Conservation (phyloP, 2,113 vertebrate species). For the human region DNA sequence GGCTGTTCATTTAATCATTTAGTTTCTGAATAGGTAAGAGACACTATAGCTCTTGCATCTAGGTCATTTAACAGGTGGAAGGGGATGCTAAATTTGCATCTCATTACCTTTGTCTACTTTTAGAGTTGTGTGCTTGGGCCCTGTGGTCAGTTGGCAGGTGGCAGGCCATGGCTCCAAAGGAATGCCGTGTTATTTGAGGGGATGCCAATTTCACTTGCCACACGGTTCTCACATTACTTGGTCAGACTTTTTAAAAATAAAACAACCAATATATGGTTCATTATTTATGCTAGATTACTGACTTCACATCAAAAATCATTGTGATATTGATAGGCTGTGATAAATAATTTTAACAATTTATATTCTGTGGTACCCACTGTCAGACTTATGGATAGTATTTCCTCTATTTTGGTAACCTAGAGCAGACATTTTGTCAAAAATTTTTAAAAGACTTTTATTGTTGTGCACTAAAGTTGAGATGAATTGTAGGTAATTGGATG, state of each 20-base stretch:
- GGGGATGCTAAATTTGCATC: slow-evolving; percentile 63
- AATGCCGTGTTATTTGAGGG: slow-evolving; percentile 58
- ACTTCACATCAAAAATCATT: slow-evolving; percentile 38
- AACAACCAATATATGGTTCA: slow-evolving; percentile 38
- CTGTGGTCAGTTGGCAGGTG: slow-evolving; percentile 70
- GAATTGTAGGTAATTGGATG: slow-evolving; percentile 74
- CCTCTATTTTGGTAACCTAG: background rate
- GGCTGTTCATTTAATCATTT: background rate
- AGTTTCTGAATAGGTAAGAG: slow-evolving; percentile 1
- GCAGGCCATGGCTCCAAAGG: background rate
- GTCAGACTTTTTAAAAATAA: slow-evolving; percentile 21
- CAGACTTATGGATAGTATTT: slow-evolving; percentile 16
- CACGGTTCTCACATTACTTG: background rate
- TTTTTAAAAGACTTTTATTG: slow-evolving; percentile 60
- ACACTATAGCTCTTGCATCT: slow-evolving; percentile 50
- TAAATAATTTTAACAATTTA: slow-evolving; percentile 37
- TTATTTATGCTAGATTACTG: slow-evolving; percentile 30
- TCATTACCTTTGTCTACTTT: slow-evolving; percentile 75
- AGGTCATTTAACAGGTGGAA: slow-evolving; percentile 70
- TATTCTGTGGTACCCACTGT: background rate
- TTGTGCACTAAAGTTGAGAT: slow-evolving; percentile 67
- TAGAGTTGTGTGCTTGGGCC: slow-evolving; percentile 58
- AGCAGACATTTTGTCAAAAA: slow-evolving; percentile 37
- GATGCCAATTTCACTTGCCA: slow-evolving; percentile 46
- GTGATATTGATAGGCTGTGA: background rate